phyloP scores from a whole-genome alignment of 2,113 vertebrate species.

The Ceyx cyanopectus region DNA sequence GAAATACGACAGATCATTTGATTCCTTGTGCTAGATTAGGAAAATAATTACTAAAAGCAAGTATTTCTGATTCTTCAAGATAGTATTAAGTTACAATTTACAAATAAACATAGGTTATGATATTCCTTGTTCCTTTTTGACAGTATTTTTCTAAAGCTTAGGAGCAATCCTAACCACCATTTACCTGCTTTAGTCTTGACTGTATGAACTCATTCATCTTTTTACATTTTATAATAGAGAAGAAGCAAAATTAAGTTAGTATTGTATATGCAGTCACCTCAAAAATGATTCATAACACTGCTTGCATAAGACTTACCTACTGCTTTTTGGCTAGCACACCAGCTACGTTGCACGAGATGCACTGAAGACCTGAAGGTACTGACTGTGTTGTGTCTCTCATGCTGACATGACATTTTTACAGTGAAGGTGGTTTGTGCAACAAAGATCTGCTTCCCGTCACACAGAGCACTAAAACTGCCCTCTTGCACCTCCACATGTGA shows the following conservation, averaged over 20 bases:
- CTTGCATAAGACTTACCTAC: slow-evolving; percentile 12
- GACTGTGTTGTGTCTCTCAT: background rate
- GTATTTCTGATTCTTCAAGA: background rate
- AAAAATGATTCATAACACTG: background rate
- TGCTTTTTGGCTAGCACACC: background rate
- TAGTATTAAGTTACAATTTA: background rate
- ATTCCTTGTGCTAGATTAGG: background rate
- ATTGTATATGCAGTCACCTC: background rate
- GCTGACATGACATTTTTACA: slow-evolving; percentile 24
- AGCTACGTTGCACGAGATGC: background rate
- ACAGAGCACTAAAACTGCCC: background rate
- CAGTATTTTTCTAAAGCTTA: slow-evolving; percentile 11
- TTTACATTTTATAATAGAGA: background rate
- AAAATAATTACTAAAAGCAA: background rate
- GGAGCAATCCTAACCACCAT: background rate
- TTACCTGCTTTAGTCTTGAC: background rate
- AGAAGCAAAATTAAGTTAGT: slow-evolving; percentile 10
- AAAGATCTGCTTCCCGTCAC: background rate
- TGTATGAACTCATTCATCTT: slow-evolving; percentile 1
- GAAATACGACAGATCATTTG: background rate
- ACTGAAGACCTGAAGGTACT: background rate
- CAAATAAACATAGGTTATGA: background rate
- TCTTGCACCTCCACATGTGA: background rate
- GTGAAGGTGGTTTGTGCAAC: slow-evolving; percentile 1
- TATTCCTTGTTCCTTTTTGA: background rate